Percentiles rank a stretch among this genome's conserved stretches.
Conservation (phyloP, 1,140 invertebrate species). For the Bombus confusus region DNA sequence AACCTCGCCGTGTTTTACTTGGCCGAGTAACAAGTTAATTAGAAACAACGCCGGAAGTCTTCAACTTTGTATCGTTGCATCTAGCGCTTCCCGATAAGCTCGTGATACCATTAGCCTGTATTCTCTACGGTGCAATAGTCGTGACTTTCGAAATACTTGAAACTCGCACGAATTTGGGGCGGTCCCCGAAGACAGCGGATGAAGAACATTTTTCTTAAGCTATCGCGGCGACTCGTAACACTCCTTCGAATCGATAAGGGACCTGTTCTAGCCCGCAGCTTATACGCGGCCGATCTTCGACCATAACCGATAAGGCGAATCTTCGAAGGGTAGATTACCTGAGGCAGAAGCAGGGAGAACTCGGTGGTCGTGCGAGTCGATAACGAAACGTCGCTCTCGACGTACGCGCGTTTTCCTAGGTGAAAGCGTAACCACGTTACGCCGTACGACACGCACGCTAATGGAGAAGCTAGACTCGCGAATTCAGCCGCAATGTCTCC, state of each 20-base stretch:
- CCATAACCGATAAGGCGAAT: conserved; percentile 15
- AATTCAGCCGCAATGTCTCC: conserved; percentile 26
- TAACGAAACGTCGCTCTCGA: conserved; percentile 5
- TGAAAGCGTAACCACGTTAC: not conserved
- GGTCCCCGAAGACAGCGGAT: not conserved
- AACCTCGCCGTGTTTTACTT: not conserved
- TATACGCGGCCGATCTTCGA: not conserved
- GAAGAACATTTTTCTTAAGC: not conserved
- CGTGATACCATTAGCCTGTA: not conserved
- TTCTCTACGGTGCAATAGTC: too few species aligned
- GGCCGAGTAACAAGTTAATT: not conserved
- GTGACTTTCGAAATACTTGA: not conserved
- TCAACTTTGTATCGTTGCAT: not conserved
- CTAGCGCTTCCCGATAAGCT: not conserved
- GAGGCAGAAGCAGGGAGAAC: not conserved
- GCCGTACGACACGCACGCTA: conserved; percentile 48
- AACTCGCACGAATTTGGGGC: not conserved
- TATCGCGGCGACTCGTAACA: conserved; percentile 7
- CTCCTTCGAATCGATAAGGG: conserved; percentile 8
- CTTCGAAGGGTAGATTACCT: conserved; percentile 23
- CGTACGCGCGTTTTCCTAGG: not conserved
- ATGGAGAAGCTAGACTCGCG: conserved; percentile 50
- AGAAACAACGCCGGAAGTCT: not conserved
- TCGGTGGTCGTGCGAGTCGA: not conserved
- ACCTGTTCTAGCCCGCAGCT: not conserved